Evolutionary conservation across 2,888 invertebrate genomes (phyloP).

Genomic region (Tolmerus cingulatus): DNA sequence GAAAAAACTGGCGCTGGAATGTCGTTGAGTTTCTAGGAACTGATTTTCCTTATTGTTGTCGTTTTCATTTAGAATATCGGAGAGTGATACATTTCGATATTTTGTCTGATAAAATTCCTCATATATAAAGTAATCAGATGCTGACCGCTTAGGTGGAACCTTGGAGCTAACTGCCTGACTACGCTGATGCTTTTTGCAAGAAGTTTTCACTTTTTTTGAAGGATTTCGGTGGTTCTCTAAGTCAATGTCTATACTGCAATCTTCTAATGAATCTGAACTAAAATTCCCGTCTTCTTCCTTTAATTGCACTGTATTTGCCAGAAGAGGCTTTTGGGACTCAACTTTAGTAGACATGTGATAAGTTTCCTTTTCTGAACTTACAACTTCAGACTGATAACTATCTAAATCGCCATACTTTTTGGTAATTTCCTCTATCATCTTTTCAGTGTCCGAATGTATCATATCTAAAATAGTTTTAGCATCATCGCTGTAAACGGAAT

Average conservation of each 20-base stretch:
- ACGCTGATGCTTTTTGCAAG: constrained; percentile 67
- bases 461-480: constrained; percentile 70
- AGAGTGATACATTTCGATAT: constrained; percentile 68
- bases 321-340: neutral
- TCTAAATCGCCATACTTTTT: constrained; percentile 71
- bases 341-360: neutral
- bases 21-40: constrained; percentile 69
- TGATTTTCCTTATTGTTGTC: constrained; percentile 66
- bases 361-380: neutral
- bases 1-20: constrained; percentile 83
- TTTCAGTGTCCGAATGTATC: constrained; percentile 71
- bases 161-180: constrained; percentile 50
- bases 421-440: constrained; percentile 73
- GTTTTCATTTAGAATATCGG: constrained; percentile 63
- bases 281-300: constrained; percentile 73
- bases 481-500: constrained; percentile 64
- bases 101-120: constrained; percentile 65
- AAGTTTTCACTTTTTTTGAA: constrained; percentile 64
- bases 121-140: constrained; percentile 81
- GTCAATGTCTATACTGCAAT: constrained; percentile 70
- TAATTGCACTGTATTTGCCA: neutral
- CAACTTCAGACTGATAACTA: constrained; percentile 60
- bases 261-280: constrained; percentile 82
- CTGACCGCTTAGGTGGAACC: constrained; percentile 69
- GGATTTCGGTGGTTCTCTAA: constrained; percentile 57